Evolutionary conservation across 2,797 vertebrate species (phyloP).

Genomic region (Diglossa cyanea): DNA sequence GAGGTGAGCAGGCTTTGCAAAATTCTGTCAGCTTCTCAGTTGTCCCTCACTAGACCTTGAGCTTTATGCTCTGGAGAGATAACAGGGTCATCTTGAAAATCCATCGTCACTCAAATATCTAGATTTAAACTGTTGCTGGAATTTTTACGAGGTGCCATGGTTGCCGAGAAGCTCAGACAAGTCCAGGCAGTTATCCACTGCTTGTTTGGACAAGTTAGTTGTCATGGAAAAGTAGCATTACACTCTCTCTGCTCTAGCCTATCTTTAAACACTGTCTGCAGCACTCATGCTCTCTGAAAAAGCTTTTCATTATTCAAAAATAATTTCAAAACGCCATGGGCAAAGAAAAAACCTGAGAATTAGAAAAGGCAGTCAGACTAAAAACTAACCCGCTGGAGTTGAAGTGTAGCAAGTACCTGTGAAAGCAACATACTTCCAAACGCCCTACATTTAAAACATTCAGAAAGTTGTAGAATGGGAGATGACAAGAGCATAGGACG

Average conservation of each 20-base stretch:
- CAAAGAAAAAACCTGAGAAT: not conserved
- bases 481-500: not conserved
- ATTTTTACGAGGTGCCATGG: conserved; percentile 21
- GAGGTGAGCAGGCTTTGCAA: not conserved
- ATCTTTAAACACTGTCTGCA: not conserved
- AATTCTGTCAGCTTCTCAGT: not conserved
- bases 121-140: not conserved
- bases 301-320: not conserved
- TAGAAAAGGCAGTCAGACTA: not conserved
- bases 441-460: not conserved
- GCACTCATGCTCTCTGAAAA: not conserved
- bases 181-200: conserved; percentile 34
- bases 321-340: not conserved
- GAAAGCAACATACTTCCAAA: not conserved
- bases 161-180: conserved; percentile 11
- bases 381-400: not conserved
- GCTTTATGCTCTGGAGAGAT: not conserved
- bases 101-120: not conserved
- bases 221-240: conserved; percentile 39
- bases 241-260: not conserved
- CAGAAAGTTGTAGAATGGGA: not conserved
- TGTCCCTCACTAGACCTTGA: not conserved
- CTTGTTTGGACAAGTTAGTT: conserved; percentile 56
- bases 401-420: not conserved
- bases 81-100: not conserved